These are phyloP conservation scores for Liopterus haemorrhoidalis DNA, from an alignment of 2,888 invertebrate genomes.

Conservation along the genomic window DNA sequence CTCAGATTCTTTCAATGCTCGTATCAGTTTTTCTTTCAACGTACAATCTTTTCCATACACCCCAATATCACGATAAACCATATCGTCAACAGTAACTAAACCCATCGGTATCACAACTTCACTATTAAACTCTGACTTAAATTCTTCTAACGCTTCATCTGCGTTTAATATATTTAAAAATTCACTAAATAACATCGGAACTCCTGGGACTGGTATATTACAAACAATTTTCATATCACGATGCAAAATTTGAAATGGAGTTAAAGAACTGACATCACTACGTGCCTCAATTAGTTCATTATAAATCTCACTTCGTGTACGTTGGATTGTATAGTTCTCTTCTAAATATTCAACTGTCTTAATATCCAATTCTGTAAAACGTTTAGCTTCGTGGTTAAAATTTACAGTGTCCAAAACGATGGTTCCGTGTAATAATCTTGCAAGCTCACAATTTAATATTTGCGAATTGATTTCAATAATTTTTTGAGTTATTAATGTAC, in stretches of 20 bases:
- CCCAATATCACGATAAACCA: slow-evolving; percentile 55
- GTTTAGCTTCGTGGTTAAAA: slow-evolving; percentile 60
- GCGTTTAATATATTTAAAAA: slow-evolving; percentile 50
- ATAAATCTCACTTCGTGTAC: slow-evolving; percentile 47
- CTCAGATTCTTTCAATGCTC: slow-evolving; percentile 37
- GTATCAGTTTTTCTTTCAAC: slow-evolving; percentile 42
- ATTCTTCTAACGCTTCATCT: slow-evolving; percentile 48
- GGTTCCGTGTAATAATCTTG: slow-evolving; percentile 50
- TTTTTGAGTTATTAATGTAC: slow-evolving; percentile 63
- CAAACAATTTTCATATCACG: slow-evolving; percentile 70
- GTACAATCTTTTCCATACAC: slow-evolving; percentile 44
- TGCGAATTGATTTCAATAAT: slow-evolving; percentile 43
- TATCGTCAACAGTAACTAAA: slow-evolving; percentile 49
- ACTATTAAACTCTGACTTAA: slow-evolving; percentile 46
- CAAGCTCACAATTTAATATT: slow-evolving; percentile 40
- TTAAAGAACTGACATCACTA: slow-evolving; percentile 59
- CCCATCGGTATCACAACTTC: slow-evolving; percentile 56
- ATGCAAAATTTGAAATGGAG: slow-evolving; percentile 60
- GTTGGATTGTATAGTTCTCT: slow-evolving; percentile 44
- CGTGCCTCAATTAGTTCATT: slow-evolving; percentile 57
- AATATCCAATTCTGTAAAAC: slow-evolving; percentile 61
- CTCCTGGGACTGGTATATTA: slow-evolving; percentile 48
- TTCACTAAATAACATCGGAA: slow-evolving; percentile 60
- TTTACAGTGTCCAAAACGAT: slow-evolving; percentile 79
- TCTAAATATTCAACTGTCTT: slow-evolving; percentile 56